These are phyloP conservation scores for Pilophorus perplexus DNA, from an alignment of 2,888 invertebrate species.

Conservation along the genomic window DNA sequence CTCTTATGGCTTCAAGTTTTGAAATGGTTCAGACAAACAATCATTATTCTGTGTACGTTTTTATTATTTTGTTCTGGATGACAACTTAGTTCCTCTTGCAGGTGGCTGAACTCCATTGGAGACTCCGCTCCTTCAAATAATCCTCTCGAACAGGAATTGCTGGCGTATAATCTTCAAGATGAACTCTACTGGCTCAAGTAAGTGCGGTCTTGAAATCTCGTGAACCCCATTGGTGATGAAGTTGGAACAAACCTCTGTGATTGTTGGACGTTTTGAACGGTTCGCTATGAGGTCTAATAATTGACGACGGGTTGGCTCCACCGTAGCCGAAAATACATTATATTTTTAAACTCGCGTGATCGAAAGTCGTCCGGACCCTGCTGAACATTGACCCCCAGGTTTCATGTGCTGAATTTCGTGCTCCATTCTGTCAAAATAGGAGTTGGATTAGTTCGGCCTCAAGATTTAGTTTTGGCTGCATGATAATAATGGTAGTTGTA, in stretches of 20 bases:
- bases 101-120: conserved; percentile 48
- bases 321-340: not conserved
- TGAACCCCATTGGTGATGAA: not conserved
- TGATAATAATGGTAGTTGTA: too few species aligned
- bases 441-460: too few species aligned
- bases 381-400: too few species aligned
- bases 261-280: not conserved
- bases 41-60: too few species aligned
- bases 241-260: not conserved
- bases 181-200: conserved; percentile 71
- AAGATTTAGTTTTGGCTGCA: too few species aligned
- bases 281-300: not conserved
- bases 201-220: conserved; percentile 51
- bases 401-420: too few species aligned
- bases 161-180: conserved; percentile 57
- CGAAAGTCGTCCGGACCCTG: too few species aligned
- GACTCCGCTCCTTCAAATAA: conserved; percentile 24
- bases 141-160: conserved; percentile 23
- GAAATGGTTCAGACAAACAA: too few species aligned
- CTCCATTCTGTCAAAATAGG: too few species aligned
- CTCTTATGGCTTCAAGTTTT: too few species aligned
- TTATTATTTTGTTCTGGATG: not conserved
- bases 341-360: conserved; percentile 18
- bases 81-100: conserved; percentile 31
- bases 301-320: not conserved